Conservation (phyloP, 2,797 vertebrate genomes). For the Lutjanus campechanus region DNA sequence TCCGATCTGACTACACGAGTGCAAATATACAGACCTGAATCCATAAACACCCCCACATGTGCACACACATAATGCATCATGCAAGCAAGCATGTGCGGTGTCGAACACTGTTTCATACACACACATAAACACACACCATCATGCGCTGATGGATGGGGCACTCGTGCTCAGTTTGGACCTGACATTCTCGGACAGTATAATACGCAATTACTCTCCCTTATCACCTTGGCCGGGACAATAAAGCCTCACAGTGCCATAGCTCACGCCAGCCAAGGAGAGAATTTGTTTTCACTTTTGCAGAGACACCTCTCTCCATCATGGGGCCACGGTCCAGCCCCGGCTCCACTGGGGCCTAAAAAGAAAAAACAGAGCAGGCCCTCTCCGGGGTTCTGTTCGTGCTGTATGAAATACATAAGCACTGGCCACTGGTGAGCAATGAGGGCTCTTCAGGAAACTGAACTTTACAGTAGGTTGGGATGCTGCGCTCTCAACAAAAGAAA, state of each 20-base stretch:
- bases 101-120: slow-evolving; percentile 61
- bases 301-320: slow-evolving; percentile 96
- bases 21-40: slow-evolving; percentile 51
- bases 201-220: slow-evolving; percentile 99
- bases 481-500: slow-evolving; percentile 22
- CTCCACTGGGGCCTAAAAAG: slow-evolving; percentile 61
- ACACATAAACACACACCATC: slow-evolving; percentile 80
- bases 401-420: slow-evolving; percentile 57
- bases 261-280: slow-evolving; percentile 97
- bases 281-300: slow-evolving; percentile 99
- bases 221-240: slow-evolving; percentile 99
- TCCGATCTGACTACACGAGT: slow-evolving; percentile 52
- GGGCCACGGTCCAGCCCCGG: slow-evolving; percentile 80
- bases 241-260: slow-evolving; percentile 98
- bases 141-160: slow-evolving; percentile 96
- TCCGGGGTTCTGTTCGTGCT: slow-evolving; percentile 49
- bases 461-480: slow-evolving; percentile 2
- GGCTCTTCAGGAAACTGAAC: slow-evolving; percentile 36
- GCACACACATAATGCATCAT: slow-evolving; percentile 72
- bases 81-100: slow-evolving; percentile 70
- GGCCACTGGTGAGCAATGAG: slow-evolving; percentile 56
- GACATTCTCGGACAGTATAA: slow-evolving; percentile 99
- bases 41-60: slow-evolving; percentile 38
- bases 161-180: slow-evolving; percentile 97
- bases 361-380: slow-evolving; percentile 45